Base-by-base conservation (phyloP, 2,113 vertebrate genomes). In the Hippoglossus stenolepis region DNA sequence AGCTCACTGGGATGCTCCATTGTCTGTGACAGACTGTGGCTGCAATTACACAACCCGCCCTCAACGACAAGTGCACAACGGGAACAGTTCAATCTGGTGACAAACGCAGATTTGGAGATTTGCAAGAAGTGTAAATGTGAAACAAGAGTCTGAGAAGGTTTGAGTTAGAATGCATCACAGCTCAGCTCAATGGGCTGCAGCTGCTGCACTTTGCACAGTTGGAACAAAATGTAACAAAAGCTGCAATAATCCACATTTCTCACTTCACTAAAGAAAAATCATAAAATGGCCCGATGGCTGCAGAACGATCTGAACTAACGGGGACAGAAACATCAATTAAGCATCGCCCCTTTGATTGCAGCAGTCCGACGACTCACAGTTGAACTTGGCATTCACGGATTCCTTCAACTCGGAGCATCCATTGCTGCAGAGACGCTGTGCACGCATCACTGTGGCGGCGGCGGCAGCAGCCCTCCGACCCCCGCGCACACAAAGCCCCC, bases 371-470 rank as follows among this genome's bases (percentile, higher is more conserved):
- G 17, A 18, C 18, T 10, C 7, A 11, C 53, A 24, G n/a, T 26
- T 9, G 0, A 9, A 4, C 61, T 6, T 31, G 31, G 31, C 31
- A 31, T 31, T 31, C 31, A 31, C 11, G 3, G 53, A 4, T 47
- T 31, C 69, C 10, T 17, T n/a, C 28, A 24, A 14, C 65, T 11
- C 17, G 0, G 17, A 74, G 82, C 82, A 78, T 86, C 88, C 81
- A 82, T 83, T 64, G 61, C 67, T 61, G 70, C 67, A 11, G 7
- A 18, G 7, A 12, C 21, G 63, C 10, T 2, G 63, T 2, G 65
- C 78, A 71, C 81, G 65, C 79, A 17, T 2, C 38, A 10, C 17
- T 7, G 70, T 5, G 7, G 2, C 20, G 15, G 45, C 45, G 31
- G 31, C 31, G 31, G 31, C 31, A 1, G 31, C 31, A 5, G 28